Evolutionary conservation across 2,888 invertebrate genomes (phyloP).

Genomic region (Lithophane ornitopus): DNA sequence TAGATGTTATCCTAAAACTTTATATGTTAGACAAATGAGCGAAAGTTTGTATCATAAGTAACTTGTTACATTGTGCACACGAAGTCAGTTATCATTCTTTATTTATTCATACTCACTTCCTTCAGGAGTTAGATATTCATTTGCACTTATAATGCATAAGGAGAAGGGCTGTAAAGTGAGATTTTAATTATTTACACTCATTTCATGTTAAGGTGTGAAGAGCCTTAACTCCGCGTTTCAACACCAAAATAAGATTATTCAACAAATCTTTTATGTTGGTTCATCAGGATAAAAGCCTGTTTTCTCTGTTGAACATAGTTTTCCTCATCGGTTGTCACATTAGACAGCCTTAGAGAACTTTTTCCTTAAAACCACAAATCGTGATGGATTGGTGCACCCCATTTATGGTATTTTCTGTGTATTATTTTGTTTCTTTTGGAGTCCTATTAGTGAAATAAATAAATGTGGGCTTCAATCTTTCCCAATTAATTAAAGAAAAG

Average conservation of each 20-base stretch:
- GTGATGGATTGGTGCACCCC: slow-evolving; percentile 1
- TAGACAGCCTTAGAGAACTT: background rate
- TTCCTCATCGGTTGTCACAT: background rate
- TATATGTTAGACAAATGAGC: slow-evolving; percentile 55
- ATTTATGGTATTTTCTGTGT: background rate
- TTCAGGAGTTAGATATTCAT: slow-evolving; percentile 53
- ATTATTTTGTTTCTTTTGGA: background rate
- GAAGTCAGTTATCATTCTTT: slow-evolving; percentile 53
- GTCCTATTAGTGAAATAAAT: background rate
- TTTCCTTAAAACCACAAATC: background rate
- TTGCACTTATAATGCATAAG: slow-evolving; percentile 57
- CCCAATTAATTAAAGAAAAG: background rate
- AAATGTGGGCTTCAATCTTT: background rate
- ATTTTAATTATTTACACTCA: slow-evolving; percentile 40
- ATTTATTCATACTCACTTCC: slow-evolving; percentile 58
- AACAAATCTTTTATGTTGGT: background rate
- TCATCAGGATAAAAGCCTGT: background rate
- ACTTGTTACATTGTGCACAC: slow-evolving; percentile 47
- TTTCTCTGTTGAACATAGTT: background rate
- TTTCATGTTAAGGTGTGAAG: slow-evolving; percentile 26
- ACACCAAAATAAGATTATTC: background rate
- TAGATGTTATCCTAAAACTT: slow-evolving; percentile 66
- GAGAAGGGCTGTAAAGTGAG: slow-evolving; percentile 42
- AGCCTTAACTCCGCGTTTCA: background rate
- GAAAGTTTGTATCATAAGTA: slow-evolving; percentile 53